Evolutionary conservation across 2,113 vertebrate genomes (phyloP), one percentile per base, ranked within the genome.

Genomic region (Podarcis muralis): DNA sequence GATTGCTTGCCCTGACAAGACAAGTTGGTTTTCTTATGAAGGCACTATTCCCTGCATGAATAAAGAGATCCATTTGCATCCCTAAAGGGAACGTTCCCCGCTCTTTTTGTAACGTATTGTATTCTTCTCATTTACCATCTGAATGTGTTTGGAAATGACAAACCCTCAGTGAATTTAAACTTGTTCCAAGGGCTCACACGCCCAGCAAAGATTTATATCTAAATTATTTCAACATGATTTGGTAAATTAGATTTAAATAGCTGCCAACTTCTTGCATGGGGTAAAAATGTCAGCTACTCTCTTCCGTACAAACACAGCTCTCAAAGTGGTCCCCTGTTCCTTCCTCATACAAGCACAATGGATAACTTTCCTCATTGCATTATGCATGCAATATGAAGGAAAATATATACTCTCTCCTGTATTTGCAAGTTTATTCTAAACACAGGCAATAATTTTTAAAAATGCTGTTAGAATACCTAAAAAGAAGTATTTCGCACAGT

Each of bases 261-360:
- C 25, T 91, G 90, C 59, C 62, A 0, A 0, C 30, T 81, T 16
- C 85, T 79, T 23, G 2, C 48, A 74, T 18, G 62, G 68, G 25
- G 48, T 57, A 62, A 57, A 37, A 83, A 74, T 7, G 57, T 32
- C 57, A 22, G n/a, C 75, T 16, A 74, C 43, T 75, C 57, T 40
- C 0, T 6, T 65, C 84, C 59, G 59, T 2, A 13, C 0, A 0
- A 30, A 16, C 30, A 25, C 43, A 72, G 3, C 62, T 1, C 68
- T 69, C 20, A 74, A 4, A 71, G 72, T 20, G 18, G 1, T 69
- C 85, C 76, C 53, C 3, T 43, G 20, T 57, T 82, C 72, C 18
- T 76, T 30, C 15, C 6, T 32, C 13, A 23, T 53, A 53, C n/a
- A 57, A 76, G 69, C 48, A 90, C 15, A 71, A 86, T 65, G 9